Evolutionary conservation across 2,797 vertebrate genomes (phyloP), one percentile per base, ranked within the genome.

Genomic region (Brachyalestes nurse): DNA sequence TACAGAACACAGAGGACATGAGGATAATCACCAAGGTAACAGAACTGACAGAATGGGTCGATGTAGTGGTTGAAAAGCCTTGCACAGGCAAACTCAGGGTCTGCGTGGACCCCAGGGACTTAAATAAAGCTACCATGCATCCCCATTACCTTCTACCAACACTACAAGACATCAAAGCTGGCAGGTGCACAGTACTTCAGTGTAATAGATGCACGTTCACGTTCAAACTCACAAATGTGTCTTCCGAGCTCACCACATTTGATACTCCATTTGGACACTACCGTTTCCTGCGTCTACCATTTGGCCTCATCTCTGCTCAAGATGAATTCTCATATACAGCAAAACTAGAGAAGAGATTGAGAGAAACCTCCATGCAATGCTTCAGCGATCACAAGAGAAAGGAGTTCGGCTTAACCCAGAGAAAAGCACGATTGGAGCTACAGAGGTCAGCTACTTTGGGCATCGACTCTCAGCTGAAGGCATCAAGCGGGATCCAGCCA

Each of bases 321-420:
- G 78, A 80, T 55, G 78, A 80, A 80, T 79, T 6, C 58, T 79
- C 1, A 16, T 73, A 6, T 73, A 53, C 53, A 40, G 78, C 4
- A 13, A 14, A 6, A 80, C 25, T 8, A 80, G 66, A 55, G 12
- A 55, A 5, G 71, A 80, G 10, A 61, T 66, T 66, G 71, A 73
- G 4, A 12, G 13, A n/a, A 75, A 75, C 60, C 51, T 80, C 2
- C 17, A 23, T 55, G 61, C n/a, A 1, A 75, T 74, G 71, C 34
- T 80, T 0, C 25, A 80, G 28, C 5, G 71, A 0, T 57, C 34
- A 0, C 2, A 58, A 10, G 70, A 80, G 40, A 40, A 19, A 25
- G 72, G 72, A 8, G 61, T 75, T 0, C n/a, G 12, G 21, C 79
- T 75, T 0, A 81, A 81, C 21, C 38, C 79, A 4, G 79, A 75